Evolutionary conservation across 1,140 invertebrate genomes (phyloP), one percentile per base, ranked within the genome.

Genomic region (Lordiphosa mommai): DNA sequence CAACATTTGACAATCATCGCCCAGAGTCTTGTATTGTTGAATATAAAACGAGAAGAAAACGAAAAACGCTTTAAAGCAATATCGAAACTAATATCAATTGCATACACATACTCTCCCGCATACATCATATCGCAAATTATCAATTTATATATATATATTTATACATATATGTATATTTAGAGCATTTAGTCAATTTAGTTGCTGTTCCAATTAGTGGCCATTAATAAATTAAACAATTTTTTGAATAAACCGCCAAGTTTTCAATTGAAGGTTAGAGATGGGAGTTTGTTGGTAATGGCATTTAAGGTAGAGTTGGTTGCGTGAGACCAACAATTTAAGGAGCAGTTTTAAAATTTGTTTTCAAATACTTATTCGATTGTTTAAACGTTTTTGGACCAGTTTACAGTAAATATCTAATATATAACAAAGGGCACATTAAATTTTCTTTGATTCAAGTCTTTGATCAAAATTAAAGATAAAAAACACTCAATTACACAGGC

Each of bases 1-100:
- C 61, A 72, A 88, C 46, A 89, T 89, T 50, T 89, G 88, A 89
- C 88, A 89, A 72, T 59, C 77, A 80, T 80, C 87, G 38, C 84
- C 87, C 8, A 52, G 87, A 33, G 74, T 88, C 63, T 74, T 88
- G 32, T 88, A 87, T 52, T 88, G 87, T 58, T 88, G 72, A 74
- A 57, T 16, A 32, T 29, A 36, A 13, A 49, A 43, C 23, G 29
- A 43, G 3, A 43, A 23, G 2, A 3, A 27, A 29, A 27, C 4
- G n/a, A 41, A 41, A 23, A n/a, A 1, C 23, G 23, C 23, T 27
- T 27, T 12, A 17, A 71, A 76, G 71, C 70, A 80, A 82, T 82
- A 80, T 49, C 33, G 14, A 50, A 44, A 34, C 41, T 30, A 49
- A 69, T 37, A 43, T 37, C 33, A 43, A 46, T 53, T 41, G 50